Conservation (phyloP, 1,140 invertebrate species). For the Nylanderia fulva region DNA sequence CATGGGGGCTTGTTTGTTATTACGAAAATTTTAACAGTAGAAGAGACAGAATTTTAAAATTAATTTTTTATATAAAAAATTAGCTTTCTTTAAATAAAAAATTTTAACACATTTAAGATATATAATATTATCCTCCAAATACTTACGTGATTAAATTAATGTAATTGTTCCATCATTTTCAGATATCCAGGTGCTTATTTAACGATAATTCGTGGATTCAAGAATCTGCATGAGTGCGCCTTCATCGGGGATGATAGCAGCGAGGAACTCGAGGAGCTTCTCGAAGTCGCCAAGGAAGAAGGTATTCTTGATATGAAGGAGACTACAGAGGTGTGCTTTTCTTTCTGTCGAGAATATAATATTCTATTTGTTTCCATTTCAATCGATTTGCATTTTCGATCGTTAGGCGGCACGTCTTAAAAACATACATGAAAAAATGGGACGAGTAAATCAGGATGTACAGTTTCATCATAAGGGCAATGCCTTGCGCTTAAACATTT, state of each 20-base stretch:
- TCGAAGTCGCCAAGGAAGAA: slow-evolving; percentile 83
- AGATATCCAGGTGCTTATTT: slow-evolving; percentile 92
- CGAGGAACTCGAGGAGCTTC: slow-evolving; percentile 89
- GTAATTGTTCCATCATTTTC: slow-evolving; percentile 13
- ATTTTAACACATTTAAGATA: neutral
- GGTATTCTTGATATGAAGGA: slow-evolving; percentile 66
- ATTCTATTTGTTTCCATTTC: too few relatives aligned
- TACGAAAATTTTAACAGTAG: neutral
- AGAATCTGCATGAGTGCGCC: slow-evolving; percentile 91
- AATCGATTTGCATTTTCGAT: neutral
- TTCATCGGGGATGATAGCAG: slow-evolving; percentile 93
- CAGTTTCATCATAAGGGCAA: slow-evolving; percentile 80
- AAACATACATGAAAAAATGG: slow-evolving; percentile 85
- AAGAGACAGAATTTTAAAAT: neutral
- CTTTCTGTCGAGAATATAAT: neutral
- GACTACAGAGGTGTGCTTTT: slow-evolving; percentile 55
- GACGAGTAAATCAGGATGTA: slow-evolving; percentile 82
- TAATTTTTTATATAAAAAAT: neutral
- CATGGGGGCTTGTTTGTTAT: neutral
- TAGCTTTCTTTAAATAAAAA: neutral
- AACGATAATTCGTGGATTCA: slow-evolving; percentile 91
- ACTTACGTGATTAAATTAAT: neutral
- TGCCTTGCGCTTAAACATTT: slow-evolving; percentile 39
- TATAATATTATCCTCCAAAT: slow-evolving; percentile 10
- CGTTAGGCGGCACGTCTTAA: slow-evolving; percentile 75